Base-by-base conservation (phyloP, 2,113 vertebrate genomes). In the Elephas maximus region DNA sequence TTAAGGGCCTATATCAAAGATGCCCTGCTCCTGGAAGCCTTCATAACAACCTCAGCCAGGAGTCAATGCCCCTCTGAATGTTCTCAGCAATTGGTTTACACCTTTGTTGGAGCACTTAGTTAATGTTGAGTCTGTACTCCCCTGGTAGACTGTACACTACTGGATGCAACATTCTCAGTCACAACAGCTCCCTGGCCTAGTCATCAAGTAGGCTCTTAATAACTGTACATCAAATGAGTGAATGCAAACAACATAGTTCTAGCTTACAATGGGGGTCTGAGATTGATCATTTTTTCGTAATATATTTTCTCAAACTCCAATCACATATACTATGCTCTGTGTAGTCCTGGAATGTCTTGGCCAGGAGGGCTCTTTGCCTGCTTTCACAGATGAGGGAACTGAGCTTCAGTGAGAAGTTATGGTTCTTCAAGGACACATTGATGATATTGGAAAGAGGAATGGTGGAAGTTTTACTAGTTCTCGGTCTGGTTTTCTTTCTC, bases 371-470 rank as follows among this genome's bases (percentile, higher is more conserved):
- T 57, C 18, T 33, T 86, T n/a, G 37, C 74, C 10, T 74, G 30
- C 37, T 91, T 37, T 44, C 37, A 65, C 44, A 80, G 78, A 37
- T 12, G 28, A 65, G 28, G 69, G 65, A 77, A n/a, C 33, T 24
- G 33, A 60, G 28, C 41, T 89, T 91, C 26, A 0, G 20, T 24
- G 71, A 91, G 71, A 83, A 91, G 37, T 37, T 0, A 1, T 4
- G 24, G 5, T 30, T 28, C 28, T 74, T 91, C 30, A 60, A 69
- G 9, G 21, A 76, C 5, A n/a, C 1, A 0, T 15, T 3, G 0
- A 33, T 41, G 28, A 30, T 51, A 37, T 45, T 53, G 53, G 82
- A 20, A 93, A 30, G 63, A 87, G 12, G 12, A 37, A n/a, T 10
- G 44, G 10, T 28, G 37, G 57, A 21, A 1, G 4, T n/a, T 69